phyloP scores from a whole-genome alignment of 1,140 invertebrate genomes.

The Aphis craccivora region DNA sequence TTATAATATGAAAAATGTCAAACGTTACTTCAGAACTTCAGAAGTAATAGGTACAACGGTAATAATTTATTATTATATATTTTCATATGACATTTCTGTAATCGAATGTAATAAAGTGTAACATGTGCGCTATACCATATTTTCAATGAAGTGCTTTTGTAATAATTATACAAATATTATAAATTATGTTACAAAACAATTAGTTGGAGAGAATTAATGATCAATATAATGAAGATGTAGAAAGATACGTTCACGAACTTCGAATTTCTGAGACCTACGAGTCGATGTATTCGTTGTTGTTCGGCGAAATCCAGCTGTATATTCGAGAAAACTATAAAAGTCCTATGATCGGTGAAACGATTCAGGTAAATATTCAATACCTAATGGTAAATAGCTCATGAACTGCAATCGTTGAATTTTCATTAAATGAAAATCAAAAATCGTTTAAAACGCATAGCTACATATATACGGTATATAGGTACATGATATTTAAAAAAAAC shows the following conservation, averaged over 20 bases:
- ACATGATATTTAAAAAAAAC: neutral
- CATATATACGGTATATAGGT: no score
- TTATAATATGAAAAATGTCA: neutral
- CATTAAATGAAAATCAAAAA: neutral
- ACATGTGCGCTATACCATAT: neutral
- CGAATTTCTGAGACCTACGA: neutral
- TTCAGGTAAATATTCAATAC: slow-evolving; percentile 1
- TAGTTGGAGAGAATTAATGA: neutral
- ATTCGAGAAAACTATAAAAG: neutral
- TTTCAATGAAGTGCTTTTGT: neutral
- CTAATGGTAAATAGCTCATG: neutral
- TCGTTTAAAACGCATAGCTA: neutral
- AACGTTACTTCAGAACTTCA: neutral
- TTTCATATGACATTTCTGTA: neutral
- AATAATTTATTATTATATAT: neutral
- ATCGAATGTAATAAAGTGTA: neutral
- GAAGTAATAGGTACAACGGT: neutral
- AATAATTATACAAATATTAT: neutral
- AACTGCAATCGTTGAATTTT: neutral
- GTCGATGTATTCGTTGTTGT: neutral
- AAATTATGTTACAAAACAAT: neutral
- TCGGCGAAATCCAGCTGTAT: neutral
- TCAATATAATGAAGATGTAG: neutral
- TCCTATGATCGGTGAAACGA: slow-evolving; percentile 27
- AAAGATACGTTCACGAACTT: neutral